phyloP scores from a whole-genome alignment of 2,113 vertebrate genomes.

The Puffinus mauretanicus region DNA sequence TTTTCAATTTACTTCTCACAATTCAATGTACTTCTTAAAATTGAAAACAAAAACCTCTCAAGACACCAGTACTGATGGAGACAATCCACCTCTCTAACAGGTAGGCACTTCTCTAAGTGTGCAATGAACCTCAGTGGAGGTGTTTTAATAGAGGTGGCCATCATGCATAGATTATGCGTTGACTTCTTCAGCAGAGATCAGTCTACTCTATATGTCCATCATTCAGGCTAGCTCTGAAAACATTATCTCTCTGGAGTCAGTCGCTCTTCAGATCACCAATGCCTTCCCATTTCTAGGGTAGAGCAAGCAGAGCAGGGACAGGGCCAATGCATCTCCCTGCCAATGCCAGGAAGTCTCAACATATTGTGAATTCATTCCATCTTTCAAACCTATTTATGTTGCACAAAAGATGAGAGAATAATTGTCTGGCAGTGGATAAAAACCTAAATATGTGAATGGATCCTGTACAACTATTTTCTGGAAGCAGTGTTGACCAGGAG shows the following conservation, averaged over 20 bases:
- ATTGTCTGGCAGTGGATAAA: background rate
- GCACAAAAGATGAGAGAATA: background rate
- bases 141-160: background rate
- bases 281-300: background rate
- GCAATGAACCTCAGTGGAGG: background rate
- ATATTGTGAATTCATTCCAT: background rate
- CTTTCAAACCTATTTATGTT: background rate
- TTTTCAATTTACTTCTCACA: background rate
- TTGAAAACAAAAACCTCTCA: background rate
- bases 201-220: background rate
- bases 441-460: background rate
- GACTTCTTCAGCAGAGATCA: background rate
- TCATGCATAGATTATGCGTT: accelerated
- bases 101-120: background rate
- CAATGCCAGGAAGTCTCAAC: background rate
- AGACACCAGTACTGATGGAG: background rate
- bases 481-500: background rate
- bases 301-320: background rate
- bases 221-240: background rate
- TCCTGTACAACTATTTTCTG: background rate
- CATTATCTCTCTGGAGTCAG: background rate
- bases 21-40: background rate
- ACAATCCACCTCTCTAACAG: background rate
- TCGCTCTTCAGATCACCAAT: background rate
- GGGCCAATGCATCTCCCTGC: background rate